A percentile compares a stretch with the other conserved stretches of the same genome.
Conservation (phyloP, 2,113 vertebrate genomes). For the Bujurquina vittata region DNA sequence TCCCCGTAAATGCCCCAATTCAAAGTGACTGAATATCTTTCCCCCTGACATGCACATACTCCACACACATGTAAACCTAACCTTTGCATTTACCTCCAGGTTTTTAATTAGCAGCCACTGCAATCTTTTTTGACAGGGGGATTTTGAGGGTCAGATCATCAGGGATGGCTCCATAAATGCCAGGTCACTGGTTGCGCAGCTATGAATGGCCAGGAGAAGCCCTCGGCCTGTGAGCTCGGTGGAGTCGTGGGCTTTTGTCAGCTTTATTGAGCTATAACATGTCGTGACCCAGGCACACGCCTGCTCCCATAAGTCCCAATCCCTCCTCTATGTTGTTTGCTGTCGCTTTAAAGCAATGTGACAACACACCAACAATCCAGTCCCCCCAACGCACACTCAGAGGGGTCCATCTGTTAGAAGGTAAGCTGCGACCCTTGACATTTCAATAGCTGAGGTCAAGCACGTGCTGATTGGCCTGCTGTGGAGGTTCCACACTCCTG, state of each 20-base stretch:
- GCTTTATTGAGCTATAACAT: slow-evolving; percentile 64
- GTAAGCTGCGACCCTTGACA: slow-evolving; percentile 70
- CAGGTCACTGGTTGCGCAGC: slow-evolving; percentile 38
- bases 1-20: slow-evolving; percentile 13
- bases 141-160: slow-evolving; percentile 12
- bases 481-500: slow-evolving; percentile 22
- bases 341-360: slow-evolving; percentile 49
- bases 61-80: slow-evolving; percentile 12
- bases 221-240: slow-evolving; percentile 43
- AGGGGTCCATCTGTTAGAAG: slow-evolving; percentile 69
- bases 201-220: slow-evolving; percentile 23
- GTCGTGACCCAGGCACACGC: slow-evolving; percentile 62
- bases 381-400: slow-evolving; percentile 2
- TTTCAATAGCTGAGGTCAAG: slow-evolving; percentile 48
- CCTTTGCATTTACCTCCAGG: slow-evolving; percentile 14
- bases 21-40: neutral
- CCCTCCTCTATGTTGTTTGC: slow-evolving; percentile 42
- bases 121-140: neutral
- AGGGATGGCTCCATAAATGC: slow-evolving; percentile 47
- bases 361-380: slow-evolving; percentile 48
- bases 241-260: slow-evolving; percentile 55
- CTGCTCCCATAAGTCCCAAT: slow-evolving; percentile 12
- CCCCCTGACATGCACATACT: neutral
- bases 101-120: slow-evolving; percentile 38
- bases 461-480: slow-evolving; percentile 39